Conservation (phyloP, 2,113 vertebrate genomes). For the Eonycteris spelaea region DNA sequence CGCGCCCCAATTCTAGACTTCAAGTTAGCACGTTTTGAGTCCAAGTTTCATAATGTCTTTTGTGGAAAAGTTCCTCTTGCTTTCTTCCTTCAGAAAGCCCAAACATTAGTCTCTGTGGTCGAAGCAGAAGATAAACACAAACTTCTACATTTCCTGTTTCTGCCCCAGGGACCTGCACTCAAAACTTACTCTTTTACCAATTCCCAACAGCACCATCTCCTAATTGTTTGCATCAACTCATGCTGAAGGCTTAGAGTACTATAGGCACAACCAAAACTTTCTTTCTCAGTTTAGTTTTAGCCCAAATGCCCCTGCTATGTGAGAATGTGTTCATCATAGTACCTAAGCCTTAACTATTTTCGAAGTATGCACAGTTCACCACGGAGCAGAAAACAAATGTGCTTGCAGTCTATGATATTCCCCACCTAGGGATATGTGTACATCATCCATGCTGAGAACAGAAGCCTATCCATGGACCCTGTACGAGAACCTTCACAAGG, state of each 20-base stretch:
- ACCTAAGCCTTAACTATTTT: not conserved
- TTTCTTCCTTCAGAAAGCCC: not conserved
- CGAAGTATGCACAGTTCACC: not conserved
- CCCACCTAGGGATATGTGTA: not conserved
- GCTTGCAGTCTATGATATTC: not conserved
- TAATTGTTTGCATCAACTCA: not conserved
- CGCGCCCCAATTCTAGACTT: not conserved
- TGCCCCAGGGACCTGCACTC: not conserved
- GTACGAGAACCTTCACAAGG: not conserved
- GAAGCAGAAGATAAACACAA: not conserved
- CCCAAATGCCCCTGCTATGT: not conserved
- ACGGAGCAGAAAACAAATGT: not conserved
- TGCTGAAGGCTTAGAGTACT: not conserved
- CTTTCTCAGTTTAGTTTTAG: not conserved
- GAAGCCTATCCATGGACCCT: not conserved
- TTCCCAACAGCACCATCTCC: not conserved
- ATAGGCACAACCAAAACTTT: not conserved
- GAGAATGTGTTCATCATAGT: not conserved
- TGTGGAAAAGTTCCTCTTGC: not conserved
- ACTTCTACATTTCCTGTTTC: not conserved
- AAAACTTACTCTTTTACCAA: not conserved
- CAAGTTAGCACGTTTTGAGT: not conserved
- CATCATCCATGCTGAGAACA: not conserved
- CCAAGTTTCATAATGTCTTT: not conserved
- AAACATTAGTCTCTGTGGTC: not conserved